Evolutionary conservation across 2,113 vertebrate genomes (phyloP), one percentile per base, ranked within the genome.

Genomic region (Patagioenas fasciata): DNA sequence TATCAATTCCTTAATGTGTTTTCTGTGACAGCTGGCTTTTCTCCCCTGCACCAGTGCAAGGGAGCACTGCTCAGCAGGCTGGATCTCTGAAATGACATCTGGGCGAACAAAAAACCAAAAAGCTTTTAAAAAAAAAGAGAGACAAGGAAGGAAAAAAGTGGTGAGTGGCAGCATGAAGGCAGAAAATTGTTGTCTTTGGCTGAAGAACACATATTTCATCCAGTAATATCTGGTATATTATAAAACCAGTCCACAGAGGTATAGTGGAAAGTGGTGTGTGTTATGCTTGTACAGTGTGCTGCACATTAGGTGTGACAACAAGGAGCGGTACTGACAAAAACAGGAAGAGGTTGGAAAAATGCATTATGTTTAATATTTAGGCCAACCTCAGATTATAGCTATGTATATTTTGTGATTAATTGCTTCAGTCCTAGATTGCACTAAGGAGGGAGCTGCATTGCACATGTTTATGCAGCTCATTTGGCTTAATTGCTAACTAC

Each of bases 1-100:
- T 93, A 87, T 67, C 57, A 85, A 89, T 91, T 93, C 57, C 42
- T 47, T 88, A 53, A 79, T 72, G 34, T 72, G 32, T 85, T 93
- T 93, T 89, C 57, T 38, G 3, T 91, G 71, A 47, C 79, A 82
- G 23, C 66, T 89, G 53, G 6, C 47, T 67, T 87, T 91, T 84
- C 32, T 87, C 65, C 53, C 23, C 69, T 96, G 73, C 13, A 34
- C 28, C 56, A 26, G 3, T 71, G 26, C 58, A 65, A 36, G 18
- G 26, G 28, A 28, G 11, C 82, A 16, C 32, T 64, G 12, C 26
- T 58, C 20, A 56, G 24, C 31, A 64, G 81, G 44, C 48, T 89
- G 57, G 53, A 88, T 38, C 28, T 42, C n/a, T 80, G 51, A 88
- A 92, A 66, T 78, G 7, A 19, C 23, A 71, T 25, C 28, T 73